Evolutionary conservation across 92 coral and sea anemone genomes (phyloP), one percentile per base, ranked within the genome.

Genomic region (Phenganax subtilis): DNA sequence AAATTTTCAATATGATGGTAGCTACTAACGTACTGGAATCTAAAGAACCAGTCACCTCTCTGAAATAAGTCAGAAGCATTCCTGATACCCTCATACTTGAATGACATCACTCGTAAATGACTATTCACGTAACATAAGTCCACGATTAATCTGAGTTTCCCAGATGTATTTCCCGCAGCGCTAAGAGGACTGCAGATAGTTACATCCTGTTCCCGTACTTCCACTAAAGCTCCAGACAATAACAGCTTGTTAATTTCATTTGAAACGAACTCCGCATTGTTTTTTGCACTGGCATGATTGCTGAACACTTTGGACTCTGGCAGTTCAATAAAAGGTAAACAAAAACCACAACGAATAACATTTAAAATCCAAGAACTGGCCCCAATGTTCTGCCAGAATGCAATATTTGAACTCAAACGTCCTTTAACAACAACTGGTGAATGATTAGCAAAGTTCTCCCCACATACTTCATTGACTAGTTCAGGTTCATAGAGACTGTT

Each of bases 1-100:
- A 59, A 85, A 75, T 82, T 82, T 68, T 88, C 91, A 17, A 88
- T 52, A 44, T 85, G 88, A 79, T 88, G 88, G 37, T 85, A 85
- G 75, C 65, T 72, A 69, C 44, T 17, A 8, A 63, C 63, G 37
- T 8, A 86, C 64, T 55, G 14, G 53, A 54, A 47, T 57, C 31
- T 81, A n/a, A 85, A 82, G 54, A 85, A 75, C 82, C 89, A 86
- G 30, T 86, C 87, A 37, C 81, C 79, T 12, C 56, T 29, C 28
- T 74, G 62, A 25, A 85, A 78, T 74, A 88, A 17, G 8, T 88
- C 85, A 17, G 85, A 12, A 3, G 89, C 89, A 16, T 82, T 75
- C 16, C 80, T 72, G 53, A 86, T 86, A 37, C 71, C 88, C 57
- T 84, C 84, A 64, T 84, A 87, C 53, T 84, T 81, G 52, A 86